Percentiles rank a stretch among this genome's conserved stretches.
phyloP scores from a whole-genome alignment of 1,140 invertebrate species.

The Drosophila tani region DNA sequence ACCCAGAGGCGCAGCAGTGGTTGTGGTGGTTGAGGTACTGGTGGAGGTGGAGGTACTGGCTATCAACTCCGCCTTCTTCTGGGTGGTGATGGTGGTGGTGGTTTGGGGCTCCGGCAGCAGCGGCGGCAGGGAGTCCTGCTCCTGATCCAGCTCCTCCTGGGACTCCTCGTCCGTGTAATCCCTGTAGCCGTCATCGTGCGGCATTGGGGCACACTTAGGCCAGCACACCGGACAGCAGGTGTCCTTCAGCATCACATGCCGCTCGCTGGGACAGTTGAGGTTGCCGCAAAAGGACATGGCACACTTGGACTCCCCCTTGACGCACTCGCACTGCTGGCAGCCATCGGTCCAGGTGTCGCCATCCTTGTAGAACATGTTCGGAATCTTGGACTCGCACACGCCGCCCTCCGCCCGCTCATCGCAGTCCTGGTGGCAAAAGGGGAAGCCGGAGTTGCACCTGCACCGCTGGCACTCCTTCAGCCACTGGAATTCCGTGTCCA shows the following conservation, averaged over 20 bases:
- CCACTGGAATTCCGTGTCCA: slow-evolving; percentile 70
- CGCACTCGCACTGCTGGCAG: slow-evolving; percentile 74
- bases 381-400: slow-evolving; percentile 70
- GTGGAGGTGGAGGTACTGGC: slow-evolving; percentile 4
- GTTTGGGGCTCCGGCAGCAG: slow-evolving; percentile 2
- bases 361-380: slow-evolving; percentile 64
- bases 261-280: slow-evolving; percentile 67
- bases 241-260: slow-evolving; percentile 69
- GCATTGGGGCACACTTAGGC: slow-evolving; percentile 71
- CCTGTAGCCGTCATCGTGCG: slow-evolving; percentile 38
- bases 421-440: slow-evolving; percentile 71
- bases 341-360: slow-evolving; percentile 73
- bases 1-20: neutral
- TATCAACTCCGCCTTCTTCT: slow-evolving; percentile 28
- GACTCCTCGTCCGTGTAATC: slow-evolving; percentile 45
- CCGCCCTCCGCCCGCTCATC: slow-evolving; percentile 56
- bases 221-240: slow-evolving; percentile 78
- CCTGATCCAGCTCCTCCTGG: slow-evolving; percentile 8
- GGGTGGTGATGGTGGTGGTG: neutral
- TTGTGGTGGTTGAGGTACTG: slow-evolving; percentile 6
- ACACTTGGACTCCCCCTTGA: slow-evolving; percentile 71
- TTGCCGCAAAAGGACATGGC: slow-evolving; percentile 63
- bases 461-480: slow-evolving; percentile 71
- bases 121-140: slow-evolving; percentile 11
- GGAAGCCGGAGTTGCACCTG: slow-evolving; percentile 56